phyloP scores from a whole-genome alignment of 2,797 vertebrate genomes.

The Rhinichthys osculus region DNA sequence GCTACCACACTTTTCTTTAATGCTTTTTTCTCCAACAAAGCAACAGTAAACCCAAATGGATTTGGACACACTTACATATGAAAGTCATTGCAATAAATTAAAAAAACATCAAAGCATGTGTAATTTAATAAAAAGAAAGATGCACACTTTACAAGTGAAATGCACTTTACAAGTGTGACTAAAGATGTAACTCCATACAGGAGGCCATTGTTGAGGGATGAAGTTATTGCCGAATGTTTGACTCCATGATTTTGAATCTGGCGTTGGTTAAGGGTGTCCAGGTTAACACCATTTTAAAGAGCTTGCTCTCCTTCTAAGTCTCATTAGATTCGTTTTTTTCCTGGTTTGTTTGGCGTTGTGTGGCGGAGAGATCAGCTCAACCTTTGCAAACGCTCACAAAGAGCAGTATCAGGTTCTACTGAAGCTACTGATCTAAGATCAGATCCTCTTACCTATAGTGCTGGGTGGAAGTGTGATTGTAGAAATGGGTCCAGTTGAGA shows the following conservation, averaged over 20 bases:
- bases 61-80: too few species aligned
- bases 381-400: constrained; percentile 69
- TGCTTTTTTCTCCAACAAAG: background rate
- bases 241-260: constrained; percentile 69
- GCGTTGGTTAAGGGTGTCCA: too few species aligned
- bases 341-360: constrained; percentile 28
- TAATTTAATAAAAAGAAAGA: background rate
- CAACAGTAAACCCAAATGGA: background rate
- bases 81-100: background rate
- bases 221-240: constrained; percentile 57
- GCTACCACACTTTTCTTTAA: background rate
- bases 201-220: background rate
- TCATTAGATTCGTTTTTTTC: constrained; percentile 66
- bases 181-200: background rate
- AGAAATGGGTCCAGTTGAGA: background rate
- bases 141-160: constrained; percentile 2
- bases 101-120: background rate
- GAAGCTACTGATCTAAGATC: constrained; percentile 45
- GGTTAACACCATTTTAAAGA: constrained; percentile 60
- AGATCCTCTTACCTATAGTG: constrained; percentile 17
- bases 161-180: background rate
- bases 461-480: constrained; percentile 1
- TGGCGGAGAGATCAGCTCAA: constrained; percentile 63
- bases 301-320: constrained; percentile 61
- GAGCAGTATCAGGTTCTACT: constrained; percentile 66